Evolutionary conservation across 2,113 vertebrate species (phyloP).

Genomic region (Dendrocopos noguchii): DNA sequence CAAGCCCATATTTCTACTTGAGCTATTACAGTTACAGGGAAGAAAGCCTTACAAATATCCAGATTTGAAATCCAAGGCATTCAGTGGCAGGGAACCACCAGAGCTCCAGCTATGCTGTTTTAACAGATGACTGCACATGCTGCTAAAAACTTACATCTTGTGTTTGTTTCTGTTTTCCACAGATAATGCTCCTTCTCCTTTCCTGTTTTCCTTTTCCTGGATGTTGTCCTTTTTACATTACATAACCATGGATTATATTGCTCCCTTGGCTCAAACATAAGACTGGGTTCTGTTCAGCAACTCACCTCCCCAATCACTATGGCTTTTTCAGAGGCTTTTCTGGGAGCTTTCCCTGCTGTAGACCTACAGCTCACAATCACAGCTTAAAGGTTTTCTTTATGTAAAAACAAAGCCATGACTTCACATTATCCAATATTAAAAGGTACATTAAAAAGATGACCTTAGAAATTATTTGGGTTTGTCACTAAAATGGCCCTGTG

Average conservation of each 20-base stretch:
- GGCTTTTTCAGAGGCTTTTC: neutral
- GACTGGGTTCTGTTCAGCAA: neutral
- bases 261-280: neutral
- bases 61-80: neutral
- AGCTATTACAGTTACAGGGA: neutral
- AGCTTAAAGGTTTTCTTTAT: neutral
- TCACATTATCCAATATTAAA: neutral
- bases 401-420: neutral
- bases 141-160: neutral
- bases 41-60: neutral
- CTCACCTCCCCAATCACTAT: neutral
- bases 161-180: neutral
- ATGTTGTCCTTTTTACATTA: neutral
- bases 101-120: neutral
- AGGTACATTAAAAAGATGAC: neutral
- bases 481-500: neutral
- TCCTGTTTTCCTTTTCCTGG: neutral
- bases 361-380: neutral
- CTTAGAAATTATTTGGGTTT: neutral
- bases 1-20: neutral
- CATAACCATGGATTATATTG: neutral
- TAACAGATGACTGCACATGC: neutral
- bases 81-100: neutral
- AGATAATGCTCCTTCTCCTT: neutral
- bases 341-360: neutral